Evolutionary conservation across 2,888 invertebrate genomes (phyloP), one percentile per base, ranked within the genome.

Genomic region (Tipula unca): DNA sequence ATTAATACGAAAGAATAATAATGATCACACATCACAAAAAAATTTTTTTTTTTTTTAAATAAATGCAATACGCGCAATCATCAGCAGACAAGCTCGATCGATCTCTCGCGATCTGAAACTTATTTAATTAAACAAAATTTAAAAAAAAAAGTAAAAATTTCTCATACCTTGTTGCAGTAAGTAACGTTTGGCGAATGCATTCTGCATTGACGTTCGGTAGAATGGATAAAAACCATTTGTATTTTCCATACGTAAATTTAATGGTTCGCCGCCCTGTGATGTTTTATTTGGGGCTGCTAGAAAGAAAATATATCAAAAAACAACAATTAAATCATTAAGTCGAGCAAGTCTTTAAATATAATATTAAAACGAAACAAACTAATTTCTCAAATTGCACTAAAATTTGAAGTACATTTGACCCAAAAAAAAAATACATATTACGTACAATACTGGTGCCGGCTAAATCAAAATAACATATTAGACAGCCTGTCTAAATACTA

Each of bases 201-300:
- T 85, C 32, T 29, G 48, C 54, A 48, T 48, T 85, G 85, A 48
- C 17, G 48, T 48, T 6, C 84, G 48, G 17, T 85, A 48, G 36
- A 48, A 48, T 17, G 48, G 85, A 85, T 85, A 48, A 48, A 48
- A 48, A 32, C 48, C 48, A 48, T 39, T 85, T 85, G 39, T 39
- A 25, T 85, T 85, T 54, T 85, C 85, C 85, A 85, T 48, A 54
- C 85, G 85, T 85, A 85, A 54, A 54, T 85, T 85, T 17, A 85
- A 13, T 54, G 85, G 85, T 54, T 85, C 85, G 48, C 25, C 25
- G 0, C 85, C 85, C 29, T 54, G 35, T 17, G 48, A 29, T 29
- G 85, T 48, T 29, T 39, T 39, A 25, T 29, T 85, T 54, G 85
- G 48, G 29, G 54, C 29, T 54, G 85, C 48, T 84, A 84, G 20